Evolutionary conservation across 2,797 vertebrate genomes (phyloP).

Genomic region (Gambelia wislizenii): DNA sequence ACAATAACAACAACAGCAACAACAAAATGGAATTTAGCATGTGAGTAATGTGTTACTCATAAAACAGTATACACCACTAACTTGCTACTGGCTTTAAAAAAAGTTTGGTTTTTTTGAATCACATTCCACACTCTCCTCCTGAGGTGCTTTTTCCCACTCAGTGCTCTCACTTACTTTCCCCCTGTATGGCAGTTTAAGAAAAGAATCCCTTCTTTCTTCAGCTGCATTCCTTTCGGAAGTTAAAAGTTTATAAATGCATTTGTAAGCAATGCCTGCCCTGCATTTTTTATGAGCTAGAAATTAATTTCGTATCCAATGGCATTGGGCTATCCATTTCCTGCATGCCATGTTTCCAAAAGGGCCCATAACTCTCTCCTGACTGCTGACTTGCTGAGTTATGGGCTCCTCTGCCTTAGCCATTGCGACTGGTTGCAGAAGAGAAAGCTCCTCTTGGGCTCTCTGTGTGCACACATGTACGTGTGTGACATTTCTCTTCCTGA

Average conservation of each 20-base stretch:
- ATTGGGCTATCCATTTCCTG: conserved; percentile 61
- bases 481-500: not conserved
- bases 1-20: too few relatives aligned
- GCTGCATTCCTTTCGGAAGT: conserved; percentile 44
- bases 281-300: conserved; percentile 71
- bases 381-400: conserved; percentile 49
- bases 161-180: accelerated
- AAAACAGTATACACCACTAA: too few relatives aligned
- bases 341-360: conserved; percentile 52
- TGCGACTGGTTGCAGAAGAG: conserved; percentile 8
- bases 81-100: too few relatives aligned
- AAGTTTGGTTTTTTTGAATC: too few relatives aligned
- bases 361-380: conserved; percentile 62
- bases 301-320: conserved; percentile 69
- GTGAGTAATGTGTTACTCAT: too few relatives aligned
- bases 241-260: conserved; percentile 65
- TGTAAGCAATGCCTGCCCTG: conserved; percentile 50
- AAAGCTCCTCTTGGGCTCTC: not conserved
- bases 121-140: too few relatives aligned
- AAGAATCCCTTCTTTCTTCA: not conserved
- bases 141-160: not conserved
- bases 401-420: conserved; percentile 45
- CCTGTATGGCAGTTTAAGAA: conserved; percentile 36
- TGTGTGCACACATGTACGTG: not conserved
- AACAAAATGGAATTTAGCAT: too few relatives aligned